Evolutionary conservation across 30 jellyfish, hydroid and myxozoan species (phyloP), one percentile per base, ranked within the genome.

Genomic region (Rhopilema esculentum): DNA sequence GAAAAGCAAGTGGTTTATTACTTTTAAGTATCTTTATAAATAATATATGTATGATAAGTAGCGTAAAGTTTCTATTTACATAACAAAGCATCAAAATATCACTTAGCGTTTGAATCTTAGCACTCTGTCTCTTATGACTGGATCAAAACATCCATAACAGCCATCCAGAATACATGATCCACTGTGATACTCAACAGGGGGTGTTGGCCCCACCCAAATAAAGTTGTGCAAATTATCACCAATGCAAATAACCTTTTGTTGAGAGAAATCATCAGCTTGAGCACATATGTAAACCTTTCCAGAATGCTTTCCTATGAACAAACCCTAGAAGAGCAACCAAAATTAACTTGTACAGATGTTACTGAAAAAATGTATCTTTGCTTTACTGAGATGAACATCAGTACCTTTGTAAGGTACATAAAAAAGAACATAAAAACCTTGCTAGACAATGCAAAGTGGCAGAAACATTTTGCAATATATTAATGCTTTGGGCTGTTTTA

Each of bases 141-240:
- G 98, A 79, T 93, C 98, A 82, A 93, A 93, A 72, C 98, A 93
- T 18, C 98, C 98, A 84, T 93, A 93, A 89, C 98, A 93, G 30
- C 93, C 91, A 82, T 93, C 93, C 17, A 84, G 72, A 71, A 93
- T 66, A 71, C 98, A 93, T 15, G 95, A 72, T 0, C 93, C 96
- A 74, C 96, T 81, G 82, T 89, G 93, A 73, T 88, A 93, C 69
- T 79, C 88, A 30, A 93, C 83, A 27, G 97, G 98, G 19, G 73
- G 96, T 15, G 91, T 81, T 22, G 98, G 98, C 21, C 97, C 98
- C 20, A 79, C 88, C 98, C 98, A 93, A 16, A 93, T 85, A 57
- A 93, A 93, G 24, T 73, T 73, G 78, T 89, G 91, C 74, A 93
- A 71, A 67, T 66, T 82, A 31, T 93, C 91, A 1, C 97, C 97